Base-by-base conservation (phyloP, 1,140 invertebrate species). In the Manduca sexta region DNA sequence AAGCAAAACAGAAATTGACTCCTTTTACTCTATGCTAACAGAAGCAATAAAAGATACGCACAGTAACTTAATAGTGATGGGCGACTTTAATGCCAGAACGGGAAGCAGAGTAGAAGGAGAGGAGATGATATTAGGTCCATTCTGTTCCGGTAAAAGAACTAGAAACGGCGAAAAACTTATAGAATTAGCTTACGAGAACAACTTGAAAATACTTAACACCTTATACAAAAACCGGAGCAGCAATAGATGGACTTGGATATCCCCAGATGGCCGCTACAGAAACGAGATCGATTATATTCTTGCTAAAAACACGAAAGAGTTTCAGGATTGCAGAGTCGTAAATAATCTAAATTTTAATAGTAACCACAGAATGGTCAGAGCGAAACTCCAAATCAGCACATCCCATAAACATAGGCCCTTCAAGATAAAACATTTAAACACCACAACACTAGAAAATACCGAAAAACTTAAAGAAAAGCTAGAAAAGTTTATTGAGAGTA, bases 201-300 rank as follows among this genome's bases (percentile, higher is more conserved):
- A 67, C 15, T 45, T 69, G 52, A 67, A 45, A 52, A 2, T 69
- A 16, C 54, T 73, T 0, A 73, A 69, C 12, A 53, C 59, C 1
- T 38, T 57, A 10, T 69, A 54, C 17, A 21, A 35, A 0, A 69
- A 73, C 46, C 61, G 63, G 4, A 45, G 39, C 0, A 64, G 51
- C 37, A 58, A 15, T 4, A 69, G 54, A 54, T 69, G 69, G 65
- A 72, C 64, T 2, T 73, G 66, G 67, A 26, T 61, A n/a, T 73
- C 50, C 10, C 50, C 56, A 7, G 56, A 58, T 41, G 50, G 50
- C 3, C 33, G 31, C 10, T 29, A 33, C n/a, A 39, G 16, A 45
- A 57, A 57, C n/a, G 49, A 57, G 37, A 57, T 57, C 13, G 55
- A 52, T n/a, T 57, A 38, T 33, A 58, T 58, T 12, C 26, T 53